Base-by-base conservation (phyloP, 2,113 vertebrate species). In the Pseudopodoces humilis region DNA sequence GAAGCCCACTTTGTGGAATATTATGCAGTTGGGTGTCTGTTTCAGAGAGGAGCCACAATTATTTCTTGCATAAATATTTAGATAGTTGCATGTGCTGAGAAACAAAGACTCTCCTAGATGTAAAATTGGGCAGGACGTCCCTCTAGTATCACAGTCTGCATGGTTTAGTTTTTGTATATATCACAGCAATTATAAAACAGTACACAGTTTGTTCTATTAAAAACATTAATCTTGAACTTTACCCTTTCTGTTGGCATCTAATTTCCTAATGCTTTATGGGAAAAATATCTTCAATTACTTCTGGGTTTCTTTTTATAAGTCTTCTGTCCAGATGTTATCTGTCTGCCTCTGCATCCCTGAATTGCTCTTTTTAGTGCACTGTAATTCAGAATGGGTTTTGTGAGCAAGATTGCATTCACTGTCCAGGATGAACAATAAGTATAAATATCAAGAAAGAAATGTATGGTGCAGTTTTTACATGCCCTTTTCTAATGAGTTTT, bases 31-130 rank as follows among this genome's bases (percentile, higher is more conserved):
- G 72, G 10, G n/a, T 94, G 64, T 95, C 82, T 86, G 31, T 94
- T 94, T 96, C 90, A 94, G 82, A 94, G 86, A 86, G 69, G 62
- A 89, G 43, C 41, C 41, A 50, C 69, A 88, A 92, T 96, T 93
- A 88, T 78, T 93, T 92, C 82, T 93, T 76, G 53, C n/a, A 69
- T 95, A 96, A 97, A 97, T 97, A 95, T 96, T 96, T 97, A 86
- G 67, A 67, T 96, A 88, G 92, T 84, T 88, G 53, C 46, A 79
- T 96, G 49, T 90, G 62, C 83, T 92, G 88, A 92, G 80, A 95
- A 94, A 86, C 80, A 96, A 88, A 95, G 88, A 43, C 76, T 84
- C 24, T 71, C 58, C 53, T 87, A 52, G 25, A 86, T 86, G 43
- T 81, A 71, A 78, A 90, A 69, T 15, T 58, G 30, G 10, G 58